Percentiles rank a stretch among this genome's conserved stretches.
Evolutionary conservation across 2,888 invertebrate species (phyloP).

Genomic region (Callosobruchus maculatus): DNA sequence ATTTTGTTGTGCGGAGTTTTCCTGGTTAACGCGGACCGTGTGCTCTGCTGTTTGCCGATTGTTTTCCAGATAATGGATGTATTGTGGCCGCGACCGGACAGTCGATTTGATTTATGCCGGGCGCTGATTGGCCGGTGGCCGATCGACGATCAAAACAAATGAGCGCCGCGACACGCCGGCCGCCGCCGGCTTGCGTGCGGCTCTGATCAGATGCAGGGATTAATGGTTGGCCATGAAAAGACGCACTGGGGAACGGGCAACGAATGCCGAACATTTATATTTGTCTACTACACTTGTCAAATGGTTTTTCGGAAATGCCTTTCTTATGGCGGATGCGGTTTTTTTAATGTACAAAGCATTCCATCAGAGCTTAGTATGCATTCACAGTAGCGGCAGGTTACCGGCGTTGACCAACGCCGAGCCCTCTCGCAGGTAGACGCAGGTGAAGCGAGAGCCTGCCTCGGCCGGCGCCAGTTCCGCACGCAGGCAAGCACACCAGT

Average conservation of each 20-base stretch:
- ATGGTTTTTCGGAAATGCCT: too few relatives aligned
- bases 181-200: not conserved
- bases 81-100: constrained; percentile 2
- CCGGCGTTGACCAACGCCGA: too few relatives aligned
- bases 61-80: constrained; percentile 4
- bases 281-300: not conserved
- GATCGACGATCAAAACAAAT: not conserved
- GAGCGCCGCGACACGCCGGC: not conserved
- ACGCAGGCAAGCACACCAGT: too few relatives aligned
- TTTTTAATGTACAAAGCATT: too few relatives aligned
- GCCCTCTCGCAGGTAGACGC: too few relatives aligned
- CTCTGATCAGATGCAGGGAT: not conserved
- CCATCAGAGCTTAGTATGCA: too few relatives aligned
- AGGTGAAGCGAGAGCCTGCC: too few relatives aligned
- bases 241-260: not conserved
- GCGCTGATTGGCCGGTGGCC: not conserved
- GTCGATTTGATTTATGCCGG: constrained; percentile 1
- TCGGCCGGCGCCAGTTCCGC: too few relatives aligned
- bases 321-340: too few relatives aligned
- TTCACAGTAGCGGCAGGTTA: too few relatives aligned
- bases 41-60: not conserved
- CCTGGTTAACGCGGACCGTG: not conserved
- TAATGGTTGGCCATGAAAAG: not conserved
- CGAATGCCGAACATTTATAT: not conserved
- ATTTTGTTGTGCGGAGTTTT: not conserved